Base-by-base conservation (phyloP, 2,113 vertebrate species). In the Phainopepla nitens region DNA sequence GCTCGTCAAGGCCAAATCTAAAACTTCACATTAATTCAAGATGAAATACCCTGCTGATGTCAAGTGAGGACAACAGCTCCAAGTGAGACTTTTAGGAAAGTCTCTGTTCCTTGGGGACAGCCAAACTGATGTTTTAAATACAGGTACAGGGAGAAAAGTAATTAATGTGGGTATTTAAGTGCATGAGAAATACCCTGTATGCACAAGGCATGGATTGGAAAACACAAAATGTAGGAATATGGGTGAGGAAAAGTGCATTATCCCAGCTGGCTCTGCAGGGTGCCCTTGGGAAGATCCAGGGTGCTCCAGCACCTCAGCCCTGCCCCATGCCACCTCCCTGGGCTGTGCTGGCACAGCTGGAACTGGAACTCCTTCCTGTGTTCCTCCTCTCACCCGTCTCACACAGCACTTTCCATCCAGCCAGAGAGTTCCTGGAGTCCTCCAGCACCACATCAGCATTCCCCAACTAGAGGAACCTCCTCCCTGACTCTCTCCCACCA, bases 151-250 rank as follows among this genome's bases (percentile, higher is more conserved):
- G 53, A 70, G 65, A 9, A 75, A 44, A 86, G 3, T 4, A 42
- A 62, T 8, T 58, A 19, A 20, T 25, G 71, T 13, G 64, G 83
- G 4, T 47, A 58, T 77, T 54, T 33, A 51, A 15, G 44, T 3
- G 13, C 33, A 29, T 6, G 25, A 66, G 50, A 49, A 90, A 39
- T 10, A 15, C 17, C 45, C 13, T 20, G 5, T 4, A 19, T 9
- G 24, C 16, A 9, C 24, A 35, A 89, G 39, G 27, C 4, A 7
- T 1, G 36, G 39, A 28, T 6, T 9, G n/a, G 27, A 47, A 73
- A 3, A 17, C 35, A 45, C 4, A 6, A 36, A 50, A 47, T 0
- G 11, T 24, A 60, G 10, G 45, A 49, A 42, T 8, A 36, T 0
- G 13, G 24, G 36, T 0, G 8, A 65, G 73, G 57, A n/a, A n/a